Evolutionary conservation across 2,888 invertebrate species (phyloP).

Genomic region (Stegophylla sp.): DNA sequence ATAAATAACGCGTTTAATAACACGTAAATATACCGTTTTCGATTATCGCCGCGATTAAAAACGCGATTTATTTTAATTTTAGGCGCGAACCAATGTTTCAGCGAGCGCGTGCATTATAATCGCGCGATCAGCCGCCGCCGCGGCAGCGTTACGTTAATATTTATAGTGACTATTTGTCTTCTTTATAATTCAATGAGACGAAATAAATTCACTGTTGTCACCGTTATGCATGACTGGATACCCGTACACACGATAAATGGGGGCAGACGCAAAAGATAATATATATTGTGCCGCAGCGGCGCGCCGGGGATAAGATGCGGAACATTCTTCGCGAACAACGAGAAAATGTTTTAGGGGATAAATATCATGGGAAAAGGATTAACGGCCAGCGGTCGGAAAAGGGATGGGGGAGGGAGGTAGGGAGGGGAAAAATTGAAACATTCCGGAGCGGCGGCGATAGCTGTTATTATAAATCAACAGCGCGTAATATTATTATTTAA

Average conservation of each 20-base stretch:
- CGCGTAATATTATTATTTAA: too few relatives aligned
- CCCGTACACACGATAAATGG: neutral
- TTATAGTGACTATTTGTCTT: constrained; percentile 4
- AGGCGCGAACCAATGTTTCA: neutral
- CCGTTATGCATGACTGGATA: neutral
- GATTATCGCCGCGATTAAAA: constrained; percentile 12
- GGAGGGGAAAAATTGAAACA: neutral
- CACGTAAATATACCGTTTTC: neutral
- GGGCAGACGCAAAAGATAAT: neutral
- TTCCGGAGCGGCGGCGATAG: neutral
- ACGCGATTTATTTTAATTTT: constrained; percentile 8
- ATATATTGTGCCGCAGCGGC: too few relatives aligned
- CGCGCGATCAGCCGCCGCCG: neutral
- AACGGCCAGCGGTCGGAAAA: too few relatives aligned
- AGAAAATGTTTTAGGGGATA: neutral
- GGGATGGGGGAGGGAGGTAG: neutral
- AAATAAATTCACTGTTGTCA: neutral
- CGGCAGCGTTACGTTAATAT: neutral
- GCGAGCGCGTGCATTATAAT: too few relatives aligned
- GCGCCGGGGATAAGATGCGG: too few relatives aligned
- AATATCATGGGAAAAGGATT: neutral
- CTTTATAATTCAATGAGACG: neutral
- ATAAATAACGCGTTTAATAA: neutral
- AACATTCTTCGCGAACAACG: neutral
- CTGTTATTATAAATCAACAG: too few relatives aligned